Evolutionary conservation across 2,888 invertebrate species (phyloP).

Genomic region (Drosophila percnosoma): DNA sequence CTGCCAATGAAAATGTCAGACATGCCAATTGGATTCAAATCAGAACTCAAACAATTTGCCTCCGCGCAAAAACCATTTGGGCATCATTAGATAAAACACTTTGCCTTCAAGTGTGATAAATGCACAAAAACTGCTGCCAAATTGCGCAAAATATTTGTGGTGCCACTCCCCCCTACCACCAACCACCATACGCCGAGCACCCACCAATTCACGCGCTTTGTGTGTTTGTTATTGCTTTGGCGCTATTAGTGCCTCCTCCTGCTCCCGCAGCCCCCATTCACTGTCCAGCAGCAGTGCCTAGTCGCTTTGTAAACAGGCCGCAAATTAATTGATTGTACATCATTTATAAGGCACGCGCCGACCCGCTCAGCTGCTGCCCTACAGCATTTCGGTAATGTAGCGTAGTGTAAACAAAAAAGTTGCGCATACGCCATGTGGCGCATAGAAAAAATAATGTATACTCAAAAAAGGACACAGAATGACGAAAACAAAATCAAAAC

Average conservation of each 20-base stretch:
- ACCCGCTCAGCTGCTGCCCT: neutral
- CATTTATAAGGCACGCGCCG: constrained; percentile 74
- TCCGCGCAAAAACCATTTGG: constrained; percentile 15
- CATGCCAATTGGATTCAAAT: constrained; percentile 16
- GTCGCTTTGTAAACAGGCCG: constrained; percentile 70
- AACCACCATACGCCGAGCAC: neutral
- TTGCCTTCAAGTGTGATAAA: constrained; percentile 73
- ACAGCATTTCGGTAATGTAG: constrained; percentile 51
- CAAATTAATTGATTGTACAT: constrained; percentile 77
- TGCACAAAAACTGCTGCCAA: constrained; percentile 66
- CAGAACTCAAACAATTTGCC: constrained; percentile 24
- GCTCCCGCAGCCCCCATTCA: neutral
- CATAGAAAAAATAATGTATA: neutral
- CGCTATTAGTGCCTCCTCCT: constrained; percentile 14
- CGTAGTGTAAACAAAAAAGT: constrained; percentile 62
- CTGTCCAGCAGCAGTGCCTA: constrained; percentile 16
- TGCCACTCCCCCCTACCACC: neutral
- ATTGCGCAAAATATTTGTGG: constrained; percentile 60
- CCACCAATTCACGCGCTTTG: constrained; percentile 9
- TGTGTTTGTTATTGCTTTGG: constrained; percentile 47
- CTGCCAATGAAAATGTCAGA: neutral
- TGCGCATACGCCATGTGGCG: constrained; percentile 50
- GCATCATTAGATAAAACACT: constrained; percentile 70
- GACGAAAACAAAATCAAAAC: constrained; percentile 33
- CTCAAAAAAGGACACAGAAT: constrained; percentile 4